Evolutionary conservation across 1,140 invertebrate species (phyloP), one percentile per base, ranked within the genome.

Genomic region (Amyelois transitella): DNA sequence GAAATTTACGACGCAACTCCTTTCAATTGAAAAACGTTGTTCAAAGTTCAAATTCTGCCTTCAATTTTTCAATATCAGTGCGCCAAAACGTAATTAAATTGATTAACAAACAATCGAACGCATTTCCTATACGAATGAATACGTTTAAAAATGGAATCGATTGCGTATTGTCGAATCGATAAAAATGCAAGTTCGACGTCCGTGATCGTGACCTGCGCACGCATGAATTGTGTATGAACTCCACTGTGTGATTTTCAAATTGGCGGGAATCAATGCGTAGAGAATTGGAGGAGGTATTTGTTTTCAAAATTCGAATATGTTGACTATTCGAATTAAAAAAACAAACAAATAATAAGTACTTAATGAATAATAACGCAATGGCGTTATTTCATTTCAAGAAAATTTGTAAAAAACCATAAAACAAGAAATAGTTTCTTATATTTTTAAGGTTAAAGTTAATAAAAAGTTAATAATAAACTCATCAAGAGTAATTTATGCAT

Each of bases 171-270:
- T 65, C 58, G 58, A 73, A 77, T 74, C 62, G 66, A 72, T 73
- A 80, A 83, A 83, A 85, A 84, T 75, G 74, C 72, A 73, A 77
- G 83, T 83, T 82, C 76, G 70, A 61, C 64, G 77, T 65, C 76
- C 80, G 71, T 84, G 81, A 81, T 81, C 82, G 77, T 86, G 82
- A 86, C 81, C 81, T 70, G 75, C 62, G 70, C 66, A 54, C 74
- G 66, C 75, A 84, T 84, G 77, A 70, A 84, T 84, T 81, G 77
- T 81, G 75, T 70, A 84, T 84, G 72, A 73, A 76, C 60, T 60
- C 53, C 67, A 72, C 64, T 63, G 64, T 52, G 47, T 60, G 57
- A 64, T 72, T 79, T 77, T 78, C 56, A 74, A 78, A 77, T 73
- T 75, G 32, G 32, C 32, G 32, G 32, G 32, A 38, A 14, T 38